These are phyloP conservation scores for Manduca sexta DNA, from an alignment of 1,140 invertebrate genomes.

Conservation along the genomic window DNA sequence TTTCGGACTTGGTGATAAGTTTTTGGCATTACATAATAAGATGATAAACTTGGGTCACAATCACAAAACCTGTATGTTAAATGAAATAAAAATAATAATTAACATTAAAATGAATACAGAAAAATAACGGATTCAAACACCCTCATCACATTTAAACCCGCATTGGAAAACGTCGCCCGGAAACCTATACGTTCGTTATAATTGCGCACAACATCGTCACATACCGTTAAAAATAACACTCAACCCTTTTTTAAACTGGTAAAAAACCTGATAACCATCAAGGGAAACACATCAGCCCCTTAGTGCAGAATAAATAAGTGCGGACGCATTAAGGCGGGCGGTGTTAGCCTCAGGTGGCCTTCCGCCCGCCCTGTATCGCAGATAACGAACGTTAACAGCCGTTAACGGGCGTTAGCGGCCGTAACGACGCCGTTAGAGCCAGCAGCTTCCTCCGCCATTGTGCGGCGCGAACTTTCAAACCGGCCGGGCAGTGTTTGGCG, in stretches of 20 bases:
- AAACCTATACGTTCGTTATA: no score
- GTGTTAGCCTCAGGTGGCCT: conserved; percentile 51
- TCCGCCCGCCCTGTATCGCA: conserved; percentile 53
- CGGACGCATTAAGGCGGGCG: conserved; percentile 59
- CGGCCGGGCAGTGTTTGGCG: background rate
- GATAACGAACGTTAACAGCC: conserved; percentile 39
- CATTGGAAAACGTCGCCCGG: no score
- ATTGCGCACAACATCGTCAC: background rate
- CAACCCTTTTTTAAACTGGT: conserved; percentile 2
- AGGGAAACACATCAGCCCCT: conserved; percentile 47
- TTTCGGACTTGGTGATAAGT: no score
- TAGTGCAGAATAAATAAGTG: conserved; percentile 53
- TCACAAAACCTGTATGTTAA: no score
- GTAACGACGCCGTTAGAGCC: conserved; percentile 24
- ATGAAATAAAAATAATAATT: no score
- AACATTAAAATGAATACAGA: no score
- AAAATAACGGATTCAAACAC: no score
- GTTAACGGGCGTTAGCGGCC: conserved; percentile 43
- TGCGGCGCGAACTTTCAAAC: conserved; percentile 17
- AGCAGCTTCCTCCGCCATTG: conserved; percentile 22
- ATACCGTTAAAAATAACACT: conserved; percentile 1
- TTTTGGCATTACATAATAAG: no score
- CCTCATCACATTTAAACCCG: no score
- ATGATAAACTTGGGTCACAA: no score
- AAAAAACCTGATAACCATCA: conserved; percentile 23